Base-by-base conservation (phyloP, 2,888 invertebrate species). In the Ophioninae sp. region DNA sequence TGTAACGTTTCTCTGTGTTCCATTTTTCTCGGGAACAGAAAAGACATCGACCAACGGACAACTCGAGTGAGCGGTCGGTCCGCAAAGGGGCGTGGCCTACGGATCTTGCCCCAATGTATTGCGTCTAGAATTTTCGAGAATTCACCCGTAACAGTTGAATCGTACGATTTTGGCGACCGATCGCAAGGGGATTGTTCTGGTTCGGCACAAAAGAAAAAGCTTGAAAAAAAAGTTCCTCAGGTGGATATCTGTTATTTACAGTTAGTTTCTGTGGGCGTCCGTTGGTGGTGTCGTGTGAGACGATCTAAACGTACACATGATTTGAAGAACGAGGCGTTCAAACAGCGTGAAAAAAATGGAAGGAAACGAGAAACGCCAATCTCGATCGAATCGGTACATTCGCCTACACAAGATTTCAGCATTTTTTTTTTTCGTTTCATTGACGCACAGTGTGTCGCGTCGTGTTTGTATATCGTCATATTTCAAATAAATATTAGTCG, bases 401-500 rank as follows among this genome's bases (percentile, higher is more conserved):
- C 44, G 44, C 44, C 44, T 44, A 13, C 13, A 44, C 10, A 13
- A 10, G 44, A 44, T 51, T 51, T 51, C 51, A 44, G 68, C 41
- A 68, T 44, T 68, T 23, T 67, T 44, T 56, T n/a, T 69, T 23
- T 44, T 20, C 37, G 1, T 71, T 58, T 71, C 56, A 71, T 71
- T 71, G 51, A 51, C 51, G 51, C 17, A 13, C 13, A 17, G 51
- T 51, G 51, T 10, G 51, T 51, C 13, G 13, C 17, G 51, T 51
- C 51, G 2, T 17, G 17, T 51, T 51, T 51, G 51, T 13, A 23
- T 23, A 58, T 51, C 56, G 56, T 61, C 17, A 10, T 20, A 20
- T 37, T 44, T 20, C 64, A 30, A 64, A 37, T 13, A 74, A 72
- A 72, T 41, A 72, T 72, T 72, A 22, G 22, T 72, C 22, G 6